Evolutionary conservation across 2,797 vertebrate genomes (phyloP), one percentile per base, ranked within the genome.

Genomic region (Crenichthys baileyi): DNA sequence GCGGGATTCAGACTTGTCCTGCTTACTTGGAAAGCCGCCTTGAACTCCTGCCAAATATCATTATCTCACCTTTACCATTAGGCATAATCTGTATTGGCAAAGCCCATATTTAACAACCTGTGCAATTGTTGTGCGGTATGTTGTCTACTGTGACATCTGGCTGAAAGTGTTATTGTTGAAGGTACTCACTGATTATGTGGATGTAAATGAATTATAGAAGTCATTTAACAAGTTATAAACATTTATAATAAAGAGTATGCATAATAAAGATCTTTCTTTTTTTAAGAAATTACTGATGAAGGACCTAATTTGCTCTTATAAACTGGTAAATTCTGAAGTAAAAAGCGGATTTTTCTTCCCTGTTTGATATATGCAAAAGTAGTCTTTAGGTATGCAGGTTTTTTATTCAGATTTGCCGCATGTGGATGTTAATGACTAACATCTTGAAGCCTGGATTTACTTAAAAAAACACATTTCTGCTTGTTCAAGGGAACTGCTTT

Each of bases 141-240:
- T 61, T 61, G 56, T 60, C 56, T 12, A 4, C 12, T 36, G 16
- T 31, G 0, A 63, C 60, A 36, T 36, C 60, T 63, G 0, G 2
- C 2, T 63, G 18, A 63, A 63, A 63, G 60, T 63, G 18, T 36
- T 36, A 18, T 36, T 22, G 8, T 39, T 65, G 22, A 65, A 22
- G 31, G 63, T 39, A 39, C 63, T 65, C 63, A 65, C 63, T 65
- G 31, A 41, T 65, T 39, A 65, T 65, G 63, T 41, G 20, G 63
- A 65, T 39, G 4, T 61, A 18, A 18, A 61, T 65, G 31, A 39
- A 8, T 55, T 55, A 51, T 29, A 65, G 31, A 5, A 65, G 31
- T 65, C 3, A 20, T 55, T 6, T 24, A 22, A 65, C 31, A 22
- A 29, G 20, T 20, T 65, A 65, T 20, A 3, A 36, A 65, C 61